Base-by-base conservation (phyloP, 2,888 invertebrate genomes). In the Mystacides longicornis region DNA sequence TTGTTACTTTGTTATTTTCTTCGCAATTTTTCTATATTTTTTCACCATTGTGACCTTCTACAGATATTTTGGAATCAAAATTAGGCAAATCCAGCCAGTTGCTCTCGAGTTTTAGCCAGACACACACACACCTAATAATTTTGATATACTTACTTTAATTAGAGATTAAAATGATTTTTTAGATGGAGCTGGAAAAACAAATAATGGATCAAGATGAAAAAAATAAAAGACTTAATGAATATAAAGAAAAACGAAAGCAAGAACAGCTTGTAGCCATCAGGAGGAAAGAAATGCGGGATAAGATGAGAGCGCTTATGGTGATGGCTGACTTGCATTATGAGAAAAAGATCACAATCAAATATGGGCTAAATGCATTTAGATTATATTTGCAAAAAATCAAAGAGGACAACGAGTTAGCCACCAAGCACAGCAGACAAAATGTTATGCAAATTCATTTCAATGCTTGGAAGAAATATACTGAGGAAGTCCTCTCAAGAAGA, bases 201-300 rank as follows among this genome's bases (percentile, higher is more conserved):
- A 74, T 74, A 67, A 71, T 80, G 69, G 79, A 83, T 56, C 82
- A 83, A 65, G 82, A 83, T 68, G 79, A 81, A 48, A 81, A 83
- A 66, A 71, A 73, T 19, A 74, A 78, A 65, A 74, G 78, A 54
- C 74, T 80, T 5, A 77, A 80, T 64, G 81, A 83, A 57, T 73
- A 85, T 31, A 80, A 79, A 64, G 80, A 84, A 59, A 82, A 79
- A 64, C 73, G 81, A 19, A 78, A 73, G 54, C 77, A 72, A 62
- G 80, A 86, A 65, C 82, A 82, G 67, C 71, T 79, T 62, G 78
- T 83, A 22, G 81, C 77, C 63, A 79, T 83, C 56, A 69, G 79
- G 59, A 80, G 80, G 63, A 82, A 81, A 66, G 80, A 79, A 62
- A 67, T 72, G 57, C 69, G 69, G 4, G 77, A 75, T 59, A 69